These are phyloP conservation scores for Argentina silus DNA, from an alignment of 2,797 vertebrate genomes.

Conservation along the genomic window DNA sequence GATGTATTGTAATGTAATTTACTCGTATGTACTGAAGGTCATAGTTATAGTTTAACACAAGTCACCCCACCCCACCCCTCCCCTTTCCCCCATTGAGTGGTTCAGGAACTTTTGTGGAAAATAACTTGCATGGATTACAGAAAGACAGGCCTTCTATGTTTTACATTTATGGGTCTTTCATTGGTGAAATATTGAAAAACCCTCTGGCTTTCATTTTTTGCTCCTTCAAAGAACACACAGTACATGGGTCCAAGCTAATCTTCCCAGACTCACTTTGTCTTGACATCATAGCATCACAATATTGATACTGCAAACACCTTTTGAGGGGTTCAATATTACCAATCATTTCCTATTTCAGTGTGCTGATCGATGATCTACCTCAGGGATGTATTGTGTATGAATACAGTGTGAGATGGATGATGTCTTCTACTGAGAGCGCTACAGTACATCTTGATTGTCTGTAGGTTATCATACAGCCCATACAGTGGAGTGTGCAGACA, in stretches of 20 bases:
- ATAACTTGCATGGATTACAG: too few species aligned
- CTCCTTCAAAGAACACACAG: background rate
- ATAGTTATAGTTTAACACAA: too few species aligned
- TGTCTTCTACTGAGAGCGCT: background rate
- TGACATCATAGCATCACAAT: slow-evolving; percentile 30
- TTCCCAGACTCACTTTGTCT: background rate
- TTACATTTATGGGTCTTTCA: too few species aligned
- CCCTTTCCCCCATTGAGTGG: too few species aligned
- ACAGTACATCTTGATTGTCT: slow-evolving; percentile 1
- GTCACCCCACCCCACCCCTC: too few species aligned
- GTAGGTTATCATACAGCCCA: slow-evolving; percentile 19
- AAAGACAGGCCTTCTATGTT: too few species aligned
- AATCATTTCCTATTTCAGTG: slow-evolving; percentile 38
- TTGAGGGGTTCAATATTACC: slow-evolving; percentile 20
- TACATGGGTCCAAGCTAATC: background rate
- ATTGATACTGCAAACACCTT: slow-evolving; percentile 34
- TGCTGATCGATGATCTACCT: slow-evolving; percentile 36
- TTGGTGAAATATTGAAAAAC: too few species aligned
- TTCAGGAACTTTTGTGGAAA: too few species aligned
- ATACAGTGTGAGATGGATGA: slow-evolving; percentile 27
- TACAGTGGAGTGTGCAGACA: slow-evolving; percentile 13
- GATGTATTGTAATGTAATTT: too few species aligned
- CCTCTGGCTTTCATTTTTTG: background rate
- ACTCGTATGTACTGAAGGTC: too few species aligned
- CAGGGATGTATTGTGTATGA: slow-evolving; percentile 15